Base-by-base conservation (phyloP, 1,140 invertebrate genomes). In the Drosophila kurseongensis region DNA sequence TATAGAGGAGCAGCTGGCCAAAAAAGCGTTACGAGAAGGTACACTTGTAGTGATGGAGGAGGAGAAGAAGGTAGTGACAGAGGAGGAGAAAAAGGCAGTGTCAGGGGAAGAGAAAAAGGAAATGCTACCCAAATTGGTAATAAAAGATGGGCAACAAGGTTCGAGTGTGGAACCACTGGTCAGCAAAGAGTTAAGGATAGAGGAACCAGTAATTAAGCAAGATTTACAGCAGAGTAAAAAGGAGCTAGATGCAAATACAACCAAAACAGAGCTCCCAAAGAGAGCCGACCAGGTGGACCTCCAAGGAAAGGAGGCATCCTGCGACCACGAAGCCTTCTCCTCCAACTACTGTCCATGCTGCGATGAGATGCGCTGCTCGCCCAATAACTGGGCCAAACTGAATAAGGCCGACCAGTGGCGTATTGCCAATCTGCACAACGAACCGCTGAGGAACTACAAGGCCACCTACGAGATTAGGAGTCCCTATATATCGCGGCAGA, bases 401-500 rank as follows among this genome's bases (percentile, higher is more conserved):
- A 90, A 13, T 10, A 76, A 79, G n/a, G 81, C 82, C 9, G 86
- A 90, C 56, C 86, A 86, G n/a, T 90, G 88, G 88, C 82, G 86
- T 35, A 66, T 91, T 6, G 86, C 84, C 36, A 90, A 90, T 52
- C 40, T 90, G 12, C 68, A 67, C 7, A 80, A 83, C 27, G 90
- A 91, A 29, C 56, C 62, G n/a, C 50, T 90, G 54, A 69, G 78
- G 42, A 91, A 84, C 36, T 91, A 91, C 54, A 80, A 89, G 52
- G 85, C 90, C 55, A 91, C 90, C 56, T 91, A 91, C 50, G 90
- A 91, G 52, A 68, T 91, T 18, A 80, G 86, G 6, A 91, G 90
- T 77, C 90, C 90, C 0, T 90, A 88, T 44, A 51, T 90, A 27
- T 89, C 86, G 7, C 66, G 90, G 0, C 90, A 91, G 47, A 89